Evolutionary conservation across 2,797 vertebrate genomes (phyloP).

Genomic region (Holocentrus rufus): DNA sequence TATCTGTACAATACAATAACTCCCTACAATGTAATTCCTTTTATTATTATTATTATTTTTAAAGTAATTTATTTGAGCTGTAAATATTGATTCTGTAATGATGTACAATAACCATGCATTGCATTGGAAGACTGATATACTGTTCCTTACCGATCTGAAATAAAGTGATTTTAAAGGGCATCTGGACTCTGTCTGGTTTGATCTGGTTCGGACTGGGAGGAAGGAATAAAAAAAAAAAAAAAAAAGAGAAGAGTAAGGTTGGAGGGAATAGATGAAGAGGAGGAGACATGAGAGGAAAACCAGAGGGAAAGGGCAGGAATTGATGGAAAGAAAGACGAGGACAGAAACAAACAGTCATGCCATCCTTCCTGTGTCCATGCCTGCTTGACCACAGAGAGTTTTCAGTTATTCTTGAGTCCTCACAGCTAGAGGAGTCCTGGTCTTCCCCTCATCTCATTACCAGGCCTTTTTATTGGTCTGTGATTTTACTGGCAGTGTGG

Average conservation of each 20-base stretch:
- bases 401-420: constrained; percentile 13
- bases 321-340: constrained; percentile 31
- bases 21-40: constrained; percentile 52
- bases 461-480: constrained; percentile 48
- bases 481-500: constrained; percentile 52
- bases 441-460: constrained; percentile 61
- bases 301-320: background rate
- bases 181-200: constrained; percentile 28
- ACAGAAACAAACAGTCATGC: constrained; percentile 28
- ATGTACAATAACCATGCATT: constrained; percentile 73
- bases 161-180: constrained; percentile 82
- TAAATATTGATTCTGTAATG: constrained; percentile 80
- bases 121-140: constrained; percentile 77
- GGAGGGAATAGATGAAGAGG: background rate
- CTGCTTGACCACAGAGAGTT: constrained; percentile 1
- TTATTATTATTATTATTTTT: constrained; percentile 51
- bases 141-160: constrained; percentile 76
- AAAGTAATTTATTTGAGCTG: constrained; percentile 81
- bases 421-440: background rate
- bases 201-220: constrained; percentile 48
- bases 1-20: constrained; percentile 62
- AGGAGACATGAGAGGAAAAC: background rate
- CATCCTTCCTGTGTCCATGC: constrained; percentile 9
- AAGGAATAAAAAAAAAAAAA: background rate
- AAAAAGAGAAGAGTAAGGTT: background rate